Percentiles rank a stretch among this genome's conserved stretches.
phyloP scores from a whole-genome alignment of 2,888 invertebrate genomes.

The Ormyrus thymus region DNA sequence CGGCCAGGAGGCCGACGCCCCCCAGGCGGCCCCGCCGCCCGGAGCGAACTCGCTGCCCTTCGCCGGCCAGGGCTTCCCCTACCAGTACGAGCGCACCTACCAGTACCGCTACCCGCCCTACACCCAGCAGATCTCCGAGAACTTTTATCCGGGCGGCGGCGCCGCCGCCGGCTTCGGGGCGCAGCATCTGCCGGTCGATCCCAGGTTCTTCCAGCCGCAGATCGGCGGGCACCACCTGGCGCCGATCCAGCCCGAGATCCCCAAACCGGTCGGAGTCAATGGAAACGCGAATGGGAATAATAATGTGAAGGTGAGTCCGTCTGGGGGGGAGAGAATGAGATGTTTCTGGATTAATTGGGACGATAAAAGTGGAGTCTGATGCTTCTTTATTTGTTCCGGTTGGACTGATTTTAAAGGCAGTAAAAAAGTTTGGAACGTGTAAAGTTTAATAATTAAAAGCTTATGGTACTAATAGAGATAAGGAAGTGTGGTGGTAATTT shows the following conservation, averaged over 20 bases:
- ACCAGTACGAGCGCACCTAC: slow-evolving; percentile 43
- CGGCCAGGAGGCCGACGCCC: background rate
- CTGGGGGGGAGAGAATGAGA: no score
- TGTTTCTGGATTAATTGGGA: no score
- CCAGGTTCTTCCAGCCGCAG: slow-evolving; percentile 34
- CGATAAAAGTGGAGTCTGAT: no score
- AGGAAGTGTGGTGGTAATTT: no score
- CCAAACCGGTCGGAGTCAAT: slow-evolving; percentile 6
- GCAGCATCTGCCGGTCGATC: slow-evolving; percentile 21
- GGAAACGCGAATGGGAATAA: slow-evolving; percentile 1
- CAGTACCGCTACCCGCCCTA: slow-evolving; percentile 47
- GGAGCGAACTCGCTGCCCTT: background rate
- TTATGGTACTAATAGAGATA: no score
- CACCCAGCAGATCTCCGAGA: slow-evolving; percentile 31
- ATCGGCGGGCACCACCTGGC: background rate
- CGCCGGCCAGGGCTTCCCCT: slow-evolving; percentile 31
- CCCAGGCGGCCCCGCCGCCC: background rate
- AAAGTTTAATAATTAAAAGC: no score
- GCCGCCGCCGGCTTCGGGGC: background rate
- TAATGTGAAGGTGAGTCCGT: slow-evolving; percentile 18
- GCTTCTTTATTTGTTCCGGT: no score
- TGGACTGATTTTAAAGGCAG: no score
- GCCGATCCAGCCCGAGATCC: background rate
- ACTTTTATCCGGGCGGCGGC: slow-evolving; percentile 35
- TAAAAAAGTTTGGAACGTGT: no score